Evolutionary conservation across 2,113 vertebrate genomes (phyloP), one percentile per base, ranked within the genome.

Genomic region (Protobothrops mucrosquamatus): DNA sequence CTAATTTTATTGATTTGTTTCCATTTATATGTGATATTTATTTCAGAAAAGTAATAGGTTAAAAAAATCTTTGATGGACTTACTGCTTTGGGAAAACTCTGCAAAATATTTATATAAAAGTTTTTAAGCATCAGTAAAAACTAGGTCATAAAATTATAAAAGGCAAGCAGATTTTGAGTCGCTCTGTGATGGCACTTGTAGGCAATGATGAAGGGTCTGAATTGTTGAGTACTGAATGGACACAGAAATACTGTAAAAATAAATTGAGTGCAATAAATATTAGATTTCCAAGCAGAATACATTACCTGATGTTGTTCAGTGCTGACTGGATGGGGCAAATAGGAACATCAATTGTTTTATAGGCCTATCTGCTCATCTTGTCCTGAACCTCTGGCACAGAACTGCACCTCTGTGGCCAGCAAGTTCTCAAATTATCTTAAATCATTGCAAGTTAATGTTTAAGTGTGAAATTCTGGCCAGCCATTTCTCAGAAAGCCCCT

Each of bases 21-120:
- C 29, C 56, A 61, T 52, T 18, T 24, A 55, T 91, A 81, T 43
- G 48, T 12, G 87, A 20, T 18, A 90, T 87, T 59, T 23, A 43
- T 87, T 92, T 61, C 56, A 87, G 34, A 91, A 92, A 86, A 43
- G 43, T 43, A 43, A 26, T 11, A 59, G 48, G 59, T 92, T 87
- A 91, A 91, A 89, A 46, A 91, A 81, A 61, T 85, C 61, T 89
- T 91, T 48, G 48, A 86, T 22, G 34, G 26, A 91, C 59, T 92
- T 23, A 56, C 85, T 34, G 15, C 24, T 52, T 61, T 85, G 59
- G 56, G 7, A 24, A 29, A 61, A 61, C 43, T 85, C 57, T 20
- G 59, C 5, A n/a, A 91, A 57, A 29, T 59, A 56, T 51, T 92
- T 26, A 92, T 48, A 87, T 39, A 61, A 81, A 81, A 91, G 55